Percentiles rank a stretch among this genome's conserved stretches.
These are phyloP conservation scores for Diglossa cyanea DNA, from an alignment of 2,797 vertebrate species.

Conservation along the genomic window DNA sequence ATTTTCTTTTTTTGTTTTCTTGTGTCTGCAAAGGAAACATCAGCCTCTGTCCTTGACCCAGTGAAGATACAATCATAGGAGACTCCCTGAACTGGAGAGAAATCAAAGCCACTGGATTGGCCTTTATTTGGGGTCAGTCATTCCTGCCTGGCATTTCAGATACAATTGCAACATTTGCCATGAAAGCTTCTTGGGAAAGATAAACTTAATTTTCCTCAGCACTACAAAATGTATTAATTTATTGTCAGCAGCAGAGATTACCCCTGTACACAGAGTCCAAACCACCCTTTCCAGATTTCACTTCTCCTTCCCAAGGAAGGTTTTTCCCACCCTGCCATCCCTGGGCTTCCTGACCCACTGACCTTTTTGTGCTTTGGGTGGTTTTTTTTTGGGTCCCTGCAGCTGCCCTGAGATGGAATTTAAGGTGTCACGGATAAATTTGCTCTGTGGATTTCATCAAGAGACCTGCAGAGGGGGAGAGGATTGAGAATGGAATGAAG, in stretches of 20 bases:
- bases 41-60: constrained; percentile 27
- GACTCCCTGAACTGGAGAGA: background rate
- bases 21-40: background rate
- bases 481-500: background rate
- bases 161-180: constrained; percentile 41
- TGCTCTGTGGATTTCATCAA: background rate
- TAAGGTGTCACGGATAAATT: background rate
- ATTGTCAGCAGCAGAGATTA: constrained; percentile 6
- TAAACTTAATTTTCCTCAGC: background rate
- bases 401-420: background rate
- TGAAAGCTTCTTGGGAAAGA: background rate
- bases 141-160: background rate
- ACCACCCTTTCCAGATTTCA: background rate
- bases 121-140: background rate
- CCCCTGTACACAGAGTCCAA: background rate
- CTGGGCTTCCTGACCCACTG: background rate
- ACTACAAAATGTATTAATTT: constrained; percentile 7
- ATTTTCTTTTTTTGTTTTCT: background rate
- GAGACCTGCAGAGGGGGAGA: background rate
- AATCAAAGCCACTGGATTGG: background rate
- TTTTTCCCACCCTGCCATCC: background rate
- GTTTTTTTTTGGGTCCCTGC: too few species aligned
- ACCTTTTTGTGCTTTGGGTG: background rate
- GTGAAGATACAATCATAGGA: background rate
- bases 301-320: background rate